A percentile compares a stretch with the other conserved stretches of the same genome.
These are phyloP conservation scores for Smithornis capensis DNA, from an alignment of 2,113 vertebrate genomes.

Conservation along the genomic window DNA sequence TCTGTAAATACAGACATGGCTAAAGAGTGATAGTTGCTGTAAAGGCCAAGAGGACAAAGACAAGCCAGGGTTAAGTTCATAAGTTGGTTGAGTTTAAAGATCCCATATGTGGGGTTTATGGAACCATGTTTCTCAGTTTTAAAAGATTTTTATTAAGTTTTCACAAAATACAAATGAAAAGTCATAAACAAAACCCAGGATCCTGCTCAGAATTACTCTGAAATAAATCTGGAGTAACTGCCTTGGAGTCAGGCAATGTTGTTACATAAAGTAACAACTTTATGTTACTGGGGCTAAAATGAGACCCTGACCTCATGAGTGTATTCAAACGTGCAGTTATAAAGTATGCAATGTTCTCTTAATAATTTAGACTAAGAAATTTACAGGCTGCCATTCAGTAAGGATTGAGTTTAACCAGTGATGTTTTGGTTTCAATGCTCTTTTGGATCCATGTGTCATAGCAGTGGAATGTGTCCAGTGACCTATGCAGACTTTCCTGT, in stretches of 20 bases:
- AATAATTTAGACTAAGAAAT: conserved; percentile 58
- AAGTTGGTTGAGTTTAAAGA: conserved; percentile 39
- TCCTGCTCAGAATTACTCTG: conserved; percentile 20
- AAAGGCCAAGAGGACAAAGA: neutral
- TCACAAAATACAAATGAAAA: conserved; percentile 62
- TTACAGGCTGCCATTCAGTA: conserved; percentile 56
- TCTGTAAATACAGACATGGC: neutral
- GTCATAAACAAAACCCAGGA: conserved; percentile 46
- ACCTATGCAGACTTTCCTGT: conserved; percentile 15
- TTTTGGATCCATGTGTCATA: conserved; percentile 22
- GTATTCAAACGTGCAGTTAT: conserved; percentile 53
- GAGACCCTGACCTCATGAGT: conserved; percentile 44
- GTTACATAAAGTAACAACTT: no score
- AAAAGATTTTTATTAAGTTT: conserved; percentile 67
- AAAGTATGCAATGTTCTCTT: conserved; percentile 51
- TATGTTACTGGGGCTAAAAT: conserved; percentile 34
- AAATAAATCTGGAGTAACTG: conserved; percentile 57
- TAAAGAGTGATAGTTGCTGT: neutral
- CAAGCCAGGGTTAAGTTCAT: conserved; percentile 49
- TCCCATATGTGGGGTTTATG: conserved; percentile 59
- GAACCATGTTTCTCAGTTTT: conserved; percentile 26
- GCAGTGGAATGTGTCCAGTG: conserved; percentile 54
- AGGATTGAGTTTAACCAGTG: conserved; percentile 37
- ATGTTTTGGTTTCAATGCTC: conserved; percentile 50
- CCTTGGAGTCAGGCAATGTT: conserved; percentile 42